A percentile compares a stretch with the other conserved stretches of the same genome.
Evolutionary conservation across 2,113 vertebrate genomes (phyloP).

Genomic region (Barbus barbus): DNA sequence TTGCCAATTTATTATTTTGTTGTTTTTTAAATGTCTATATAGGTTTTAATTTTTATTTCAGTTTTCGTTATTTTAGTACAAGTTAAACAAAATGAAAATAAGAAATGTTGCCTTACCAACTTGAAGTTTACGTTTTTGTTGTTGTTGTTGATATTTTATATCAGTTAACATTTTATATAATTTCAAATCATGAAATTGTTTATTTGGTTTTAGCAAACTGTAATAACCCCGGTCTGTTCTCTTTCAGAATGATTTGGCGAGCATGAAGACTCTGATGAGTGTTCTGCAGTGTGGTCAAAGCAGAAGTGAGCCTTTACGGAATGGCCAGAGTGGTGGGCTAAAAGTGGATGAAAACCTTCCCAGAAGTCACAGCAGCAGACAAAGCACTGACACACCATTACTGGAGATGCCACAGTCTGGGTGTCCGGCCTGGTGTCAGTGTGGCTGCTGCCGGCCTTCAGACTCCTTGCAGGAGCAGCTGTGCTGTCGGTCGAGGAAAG

Average conservation of each 20-base stretch:
- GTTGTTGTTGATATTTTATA: background rate
- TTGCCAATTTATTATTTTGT: no score
- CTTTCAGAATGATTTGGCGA: slow-evolving; percentile 57
- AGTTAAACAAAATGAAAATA: background rate
- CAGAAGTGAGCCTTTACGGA: background rate
- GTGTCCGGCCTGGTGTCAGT: slow-evolving; percentile 73
- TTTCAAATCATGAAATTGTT: no score
- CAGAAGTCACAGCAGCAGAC: background rate
- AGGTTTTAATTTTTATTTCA: no score
- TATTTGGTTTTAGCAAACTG: background rate
- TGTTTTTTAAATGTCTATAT: no score
- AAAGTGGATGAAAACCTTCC: background rate
- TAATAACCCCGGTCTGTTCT: background rate
- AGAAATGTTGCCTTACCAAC: background rate
- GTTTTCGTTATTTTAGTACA: no score
- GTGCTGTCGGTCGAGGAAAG: slow-evolving; percentile 72
- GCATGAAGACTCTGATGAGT: slow-evolving; percentile 59
- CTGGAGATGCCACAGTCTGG: background rate
- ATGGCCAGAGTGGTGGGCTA: background rate
- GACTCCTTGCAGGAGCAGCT: slow-evolving; percentile 70
- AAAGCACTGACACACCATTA: slow-evolving; percentile 6
- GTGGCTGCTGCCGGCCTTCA: slow-evolving; percentile 62
- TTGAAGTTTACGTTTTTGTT: background rate
- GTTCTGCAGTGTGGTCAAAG: slow-evolving; percentile 50
- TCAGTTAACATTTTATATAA: background rate